These are phyloP conservation scores for Bombus pyrosoma DNA, from an alignment of 1,140 invertebrate genomes.

Conservation along the genomic window DNA sequence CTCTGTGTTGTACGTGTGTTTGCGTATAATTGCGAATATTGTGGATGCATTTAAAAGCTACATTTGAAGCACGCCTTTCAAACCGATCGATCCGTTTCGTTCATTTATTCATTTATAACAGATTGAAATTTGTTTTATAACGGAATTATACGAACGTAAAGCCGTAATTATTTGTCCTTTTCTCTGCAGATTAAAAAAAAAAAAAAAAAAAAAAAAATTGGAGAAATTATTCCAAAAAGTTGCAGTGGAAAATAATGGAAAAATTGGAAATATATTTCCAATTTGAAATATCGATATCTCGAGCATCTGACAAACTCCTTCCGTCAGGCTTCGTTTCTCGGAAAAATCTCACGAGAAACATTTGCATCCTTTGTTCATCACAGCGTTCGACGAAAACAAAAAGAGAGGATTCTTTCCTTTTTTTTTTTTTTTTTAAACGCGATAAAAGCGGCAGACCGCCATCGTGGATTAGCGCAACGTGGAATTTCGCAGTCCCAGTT, in stretches of 20 bases:
- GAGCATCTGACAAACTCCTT: neutral
- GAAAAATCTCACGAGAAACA: constrained; percentile 15
- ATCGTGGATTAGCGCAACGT: constrained; percentile 40
- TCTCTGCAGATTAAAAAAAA: no score
- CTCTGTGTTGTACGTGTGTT: neutral
- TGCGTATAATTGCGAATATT: constrained; percentile 18
- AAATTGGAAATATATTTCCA: neutral
- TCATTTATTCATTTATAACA: neutral
- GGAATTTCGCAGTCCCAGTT: constrained; percentile 46
- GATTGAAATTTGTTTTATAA: no score
- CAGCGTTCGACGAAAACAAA: neutral
- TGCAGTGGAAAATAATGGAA: neutral
- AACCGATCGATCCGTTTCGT: neutral
- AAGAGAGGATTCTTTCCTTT: neutral
- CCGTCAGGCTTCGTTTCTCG: neutral
- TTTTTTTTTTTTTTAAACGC: neutral
- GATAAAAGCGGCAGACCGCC: constrained; percentile 12
- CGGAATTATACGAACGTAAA: neutral
- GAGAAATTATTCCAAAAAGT: neutral
- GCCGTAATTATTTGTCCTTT: neutral
- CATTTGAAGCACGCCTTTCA: neutral
- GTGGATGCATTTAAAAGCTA: neutral
- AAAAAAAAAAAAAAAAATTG: no score
- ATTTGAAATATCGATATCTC: neutral
- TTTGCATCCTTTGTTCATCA: neutral